Evolutionary conservation across 2,113 vertebrate genomes (phyloP).

Genomic region (Lichenostomus cassidix): DNA sequence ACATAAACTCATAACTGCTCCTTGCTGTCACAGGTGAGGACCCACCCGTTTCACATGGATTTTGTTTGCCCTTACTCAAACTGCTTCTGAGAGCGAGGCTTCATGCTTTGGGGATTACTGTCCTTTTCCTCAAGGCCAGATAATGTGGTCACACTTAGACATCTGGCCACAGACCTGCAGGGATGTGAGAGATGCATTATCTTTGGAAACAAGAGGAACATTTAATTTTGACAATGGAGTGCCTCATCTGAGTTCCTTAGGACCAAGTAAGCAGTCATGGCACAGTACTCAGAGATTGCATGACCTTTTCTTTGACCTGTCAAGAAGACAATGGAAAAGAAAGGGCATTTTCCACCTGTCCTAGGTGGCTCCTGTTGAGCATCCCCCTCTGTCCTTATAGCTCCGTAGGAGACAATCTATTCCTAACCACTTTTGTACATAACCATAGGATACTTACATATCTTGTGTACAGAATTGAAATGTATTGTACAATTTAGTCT

Average conservation of each 20-base stretch:
- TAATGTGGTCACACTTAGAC: neutral
- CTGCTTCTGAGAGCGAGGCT: neutral
- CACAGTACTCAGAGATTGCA: neutral
- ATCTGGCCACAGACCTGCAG: neutral
- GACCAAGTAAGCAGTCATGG: neutral
- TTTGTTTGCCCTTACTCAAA: neutral
- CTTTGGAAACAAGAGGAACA: neutral
- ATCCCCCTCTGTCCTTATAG: neutral
- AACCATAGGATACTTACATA: neutral
- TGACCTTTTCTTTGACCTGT: neutral
- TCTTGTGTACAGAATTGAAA: neutral
- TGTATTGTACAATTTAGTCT: neutral
- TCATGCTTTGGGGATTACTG: neutral
- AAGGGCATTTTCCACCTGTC: neutral
- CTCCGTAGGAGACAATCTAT: neutral
- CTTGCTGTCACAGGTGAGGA: neutral
- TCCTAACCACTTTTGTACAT: neutral
- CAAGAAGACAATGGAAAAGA: neutral
- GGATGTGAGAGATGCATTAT: neutral
- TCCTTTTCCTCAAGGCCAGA: neutral
- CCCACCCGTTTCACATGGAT: neutral
- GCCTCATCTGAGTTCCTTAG: neutral
- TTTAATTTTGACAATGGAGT: neutral
- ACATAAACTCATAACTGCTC: accelerated
- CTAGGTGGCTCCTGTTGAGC: neutral